These are phyloP conservation scores for Agapetus fuscipes DNA, from an alignment of 2,888 invertebrate genomes.

Conservation along the genomic window DNA sequence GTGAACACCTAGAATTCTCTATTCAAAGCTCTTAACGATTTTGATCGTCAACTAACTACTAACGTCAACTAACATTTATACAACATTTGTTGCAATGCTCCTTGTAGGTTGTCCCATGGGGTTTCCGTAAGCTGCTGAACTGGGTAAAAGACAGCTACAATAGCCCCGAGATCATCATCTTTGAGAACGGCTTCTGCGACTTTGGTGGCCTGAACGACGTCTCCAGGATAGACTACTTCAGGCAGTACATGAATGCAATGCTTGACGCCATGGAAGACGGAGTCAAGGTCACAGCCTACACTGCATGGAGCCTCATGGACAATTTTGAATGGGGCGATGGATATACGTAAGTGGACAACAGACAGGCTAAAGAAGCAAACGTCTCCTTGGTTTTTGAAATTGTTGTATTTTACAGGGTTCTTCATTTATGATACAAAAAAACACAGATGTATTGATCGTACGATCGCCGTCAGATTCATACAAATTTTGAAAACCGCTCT, in stretches of 20 bases:
- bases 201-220: conserved; percentile 26
- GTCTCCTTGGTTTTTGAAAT: neutral
- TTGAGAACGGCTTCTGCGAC: conserved; percentile 51
- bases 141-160: conserved; percentile 49
- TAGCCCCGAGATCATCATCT: conserved; percentile 44
- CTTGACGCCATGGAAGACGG: conserved; percentile 27
- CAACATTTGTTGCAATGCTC: no score
- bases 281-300: conserved; percentile 23
- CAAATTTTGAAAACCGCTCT: no score
- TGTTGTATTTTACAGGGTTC: neutral
- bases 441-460: neutral
- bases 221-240: conserved; percentile 26
- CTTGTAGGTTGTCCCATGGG: conserved; percentile 34
- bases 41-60: no score
- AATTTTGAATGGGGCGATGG: conserved; percentile 27
- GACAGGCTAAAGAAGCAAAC: neutral
- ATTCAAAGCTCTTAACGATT: no score
- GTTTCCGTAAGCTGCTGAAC: conserved; percentile 41
- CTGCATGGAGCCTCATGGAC: conserved; percentile 27
- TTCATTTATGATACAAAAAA: neutral
- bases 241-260: conserved; percentile 23
- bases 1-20: no score
- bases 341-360: conserved; percentile 25
- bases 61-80: no score
- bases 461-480: no score